Conservation (phyloP, 1,140 invertebrate species). For the Nasonia vitripennis region DNA sequence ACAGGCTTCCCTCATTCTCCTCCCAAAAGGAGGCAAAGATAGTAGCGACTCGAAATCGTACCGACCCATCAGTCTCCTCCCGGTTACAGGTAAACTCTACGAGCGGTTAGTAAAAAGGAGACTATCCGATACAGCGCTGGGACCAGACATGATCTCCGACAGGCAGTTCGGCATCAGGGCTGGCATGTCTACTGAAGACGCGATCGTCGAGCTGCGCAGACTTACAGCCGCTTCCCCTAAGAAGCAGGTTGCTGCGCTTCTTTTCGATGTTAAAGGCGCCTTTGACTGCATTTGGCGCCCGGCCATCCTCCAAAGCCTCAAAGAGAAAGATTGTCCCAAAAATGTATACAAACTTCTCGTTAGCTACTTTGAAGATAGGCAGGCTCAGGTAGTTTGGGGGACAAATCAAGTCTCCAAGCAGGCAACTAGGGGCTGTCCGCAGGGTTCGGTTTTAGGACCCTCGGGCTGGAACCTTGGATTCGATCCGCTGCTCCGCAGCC, state of each 20-base stretch:
- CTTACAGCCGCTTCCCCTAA: no score
- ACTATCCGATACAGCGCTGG: no score
- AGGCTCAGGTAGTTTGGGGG: no score
- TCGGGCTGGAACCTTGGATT: conserved; percentile 60
- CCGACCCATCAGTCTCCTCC: neutral
- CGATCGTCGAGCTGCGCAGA: no score
- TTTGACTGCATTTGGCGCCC: conserved; percentile 26
- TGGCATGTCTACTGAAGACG: no score
- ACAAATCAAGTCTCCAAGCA: neutral
- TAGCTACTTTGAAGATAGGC: no score
- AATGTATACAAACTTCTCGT: neutral
- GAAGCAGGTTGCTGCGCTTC: no score
- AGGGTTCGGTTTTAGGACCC: conserved; percentile 69
- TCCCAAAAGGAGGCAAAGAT: neutral
- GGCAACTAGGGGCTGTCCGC: conserved; percentile 62
- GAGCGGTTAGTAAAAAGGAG: no score
- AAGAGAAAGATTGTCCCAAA: neutral
- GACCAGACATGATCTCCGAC: no score
- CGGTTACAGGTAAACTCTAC: neutral
- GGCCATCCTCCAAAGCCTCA: neutral
- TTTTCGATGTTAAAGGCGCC: neutral
- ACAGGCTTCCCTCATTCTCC: no score
- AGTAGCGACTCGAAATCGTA: neutral
- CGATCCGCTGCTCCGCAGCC: conserved; percentile 55
- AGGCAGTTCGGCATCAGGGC: no score